phyloP scores from a whole-genome alignment of 2,797 vertebrate genomes.

The Poeciliopsis turneri region DNA sequence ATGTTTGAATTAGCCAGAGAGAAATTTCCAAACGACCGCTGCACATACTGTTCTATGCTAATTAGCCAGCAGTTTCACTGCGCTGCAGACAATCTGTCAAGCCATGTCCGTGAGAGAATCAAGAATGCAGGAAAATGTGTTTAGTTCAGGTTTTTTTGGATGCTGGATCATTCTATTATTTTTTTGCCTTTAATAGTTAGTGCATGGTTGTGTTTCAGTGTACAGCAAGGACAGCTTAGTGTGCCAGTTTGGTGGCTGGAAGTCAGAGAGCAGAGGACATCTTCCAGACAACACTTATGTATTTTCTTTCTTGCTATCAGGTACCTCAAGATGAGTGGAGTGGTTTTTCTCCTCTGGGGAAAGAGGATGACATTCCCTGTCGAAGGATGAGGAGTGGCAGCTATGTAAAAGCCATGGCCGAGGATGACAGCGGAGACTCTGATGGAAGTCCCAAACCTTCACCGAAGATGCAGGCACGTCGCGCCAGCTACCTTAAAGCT shows the following conservation, averaged over 20 bases:
- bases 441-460: slow-evolving; percentile 91
- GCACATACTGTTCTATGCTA: slow-evolving; percentile 23
- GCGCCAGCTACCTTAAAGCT: slow-evolving; percentile 84
- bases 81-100: slow-evolving; percentile 13
- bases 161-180: not conserved
- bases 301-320: slow-evolving; percentile 61
- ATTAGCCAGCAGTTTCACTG: slow-evolving; percentile 35
- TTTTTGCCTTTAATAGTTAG: slow-evolving; percentile 16
- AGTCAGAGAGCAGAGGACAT: slow-evolving; percentile 9
- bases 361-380: slow-evolving; percentile 92
- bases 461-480: slow-evolving; percentile 84
- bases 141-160: slow-evolving; percentile 15
- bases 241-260: slow-evolving; percentile 34
- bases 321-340: slow-evolving; percentile 95
- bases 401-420: slow-evolving; percentile 97
- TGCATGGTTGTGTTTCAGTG: slow-evolving; percentile 13
- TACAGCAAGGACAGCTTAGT: slow-evolving; percentile 25
- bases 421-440: slow-evolving; percentile 93
- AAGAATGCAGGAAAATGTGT: slow-evolving; percentile 12
- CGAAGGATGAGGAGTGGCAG: slow-evolving; percentile 94
- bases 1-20: slow-evolving; percentile 58
- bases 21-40: slow-evolving; percentile 20
- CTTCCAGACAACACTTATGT: slow-evolving; percentile 31
- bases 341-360: slow-evolving; percentile 85
- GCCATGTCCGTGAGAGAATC: slow-evolving; percentile 13